phyloP scores from a whole-genome alignment of 1,140 invertebrate species.

The Subanguina moxae region DNA sequence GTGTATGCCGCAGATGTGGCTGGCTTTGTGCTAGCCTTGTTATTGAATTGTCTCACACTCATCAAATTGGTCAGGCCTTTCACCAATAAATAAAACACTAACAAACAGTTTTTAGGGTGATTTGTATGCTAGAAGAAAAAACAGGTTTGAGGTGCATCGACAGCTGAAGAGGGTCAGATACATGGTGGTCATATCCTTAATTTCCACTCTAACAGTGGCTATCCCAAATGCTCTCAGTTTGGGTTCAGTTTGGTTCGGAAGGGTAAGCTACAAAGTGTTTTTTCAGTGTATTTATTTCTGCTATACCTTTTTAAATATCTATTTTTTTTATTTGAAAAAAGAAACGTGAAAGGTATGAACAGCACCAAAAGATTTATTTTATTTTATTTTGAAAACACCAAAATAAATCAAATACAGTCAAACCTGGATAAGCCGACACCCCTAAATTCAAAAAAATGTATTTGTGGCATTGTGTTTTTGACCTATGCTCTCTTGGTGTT shows the following conservation, averaged over 20 bases:
- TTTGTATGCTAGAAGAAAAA: constrained; percentile 30
- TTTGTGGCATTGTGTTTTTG: no score
- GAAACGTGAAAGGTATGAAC: no score
- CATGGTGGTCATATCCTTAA: constrained; percentile 36
- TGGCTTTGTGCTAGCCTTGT: constrained; percentile 29
- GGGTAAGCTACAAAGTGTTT: constrained; percentile 25
- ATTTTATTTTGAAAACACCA: background rate
- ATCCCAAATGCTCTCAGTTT: constrained; percentile 38
- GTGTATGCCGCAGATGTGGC: constrained; percentile 31
- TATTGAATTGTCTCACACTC: constrained; percentile 20
- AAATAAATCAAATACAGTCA: no score
- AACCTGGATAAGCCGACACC: no score
- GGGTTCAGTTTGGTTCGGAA: constrained; percentile 31
- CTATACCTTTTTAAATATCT: no score
- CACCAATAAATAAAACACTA: constrained; percentile 4
- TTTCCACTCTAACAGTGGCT: constrained; percentile 36
- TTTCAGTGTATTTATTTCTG: no score
- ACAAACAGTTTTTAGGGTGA: constrained; percentile 1
- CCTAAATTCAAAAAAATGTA: no score
- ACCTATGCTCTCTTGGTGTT: no score
- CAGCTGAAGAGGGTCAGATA: constrained; percentile 33
- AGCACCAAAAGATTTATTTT: no score
- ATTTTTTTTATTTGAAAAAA: no score
- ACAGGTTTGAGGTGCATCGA: constrained; percentile 31
- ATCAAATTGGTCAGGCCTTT: background rate